Conservation (phyloP, 2,888 invertebrate species). For the Drosophila dives region DNA sequence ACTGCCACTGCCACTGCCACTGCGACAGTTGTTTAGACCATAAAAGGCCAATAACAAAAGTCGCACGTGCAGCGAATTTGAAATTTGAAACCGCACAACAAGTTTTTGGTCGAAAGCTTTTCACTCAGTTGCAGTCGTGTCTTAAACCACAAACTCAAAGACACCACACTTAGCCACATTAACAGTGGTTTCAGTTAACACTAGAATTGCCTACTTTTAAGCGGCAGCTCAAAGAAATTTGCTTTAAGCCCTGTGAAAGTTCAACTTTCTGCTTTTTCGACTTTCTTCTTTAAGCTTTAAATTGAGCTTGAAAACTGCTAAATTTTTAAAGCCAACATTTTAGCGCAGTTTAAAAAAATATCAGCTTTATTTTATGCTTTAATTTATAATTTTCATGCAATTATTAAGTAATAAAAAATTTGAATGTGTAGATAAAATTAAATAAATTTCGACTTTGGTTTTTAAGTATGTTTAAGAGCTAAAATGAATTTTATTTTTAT, state of each 20-base stretch:
- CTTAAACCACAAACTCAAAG: conserved; percentile 25
- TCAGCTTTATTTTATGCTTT: conserved; percentile 33
- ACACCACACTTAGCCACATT: neutral
- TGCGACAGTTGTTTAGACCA: conserved; percentile 56
- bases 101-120: conserved; percentile 37
- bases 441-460: neutral
- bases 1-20: conserved; percentile 24
- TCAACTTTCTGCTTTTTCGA: neutral
- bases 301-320: neutral
- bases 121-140: conserved; percentile 10
- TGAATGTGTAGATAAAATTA: neutral
- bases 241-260: conserved; percentile 31
- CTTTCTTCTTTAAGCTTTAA: conserved; percentile 10
- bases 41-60: conserved; percentile 49
- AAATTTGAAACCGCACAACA: conserved; percentile 24
- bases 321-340: conserved; percentile 1
- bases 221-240: conserved; percentile 4
- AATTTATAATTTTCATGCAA: neutral
- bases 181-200: conserved; percentile 6
- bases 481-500: neutral
- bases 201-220: conserved; percentile 33
- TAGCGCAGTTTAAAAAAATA: neutral
- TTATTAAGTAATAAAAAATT: neutral
- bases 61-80: conserved; percentile 51
- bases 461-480: neutral